Evolutionary conservation across 1,140 invertebrate genomes (phyloP), one percentile per base, ranked within the genome.

Genomic region (Brachionus calyciflorus): DNA sequence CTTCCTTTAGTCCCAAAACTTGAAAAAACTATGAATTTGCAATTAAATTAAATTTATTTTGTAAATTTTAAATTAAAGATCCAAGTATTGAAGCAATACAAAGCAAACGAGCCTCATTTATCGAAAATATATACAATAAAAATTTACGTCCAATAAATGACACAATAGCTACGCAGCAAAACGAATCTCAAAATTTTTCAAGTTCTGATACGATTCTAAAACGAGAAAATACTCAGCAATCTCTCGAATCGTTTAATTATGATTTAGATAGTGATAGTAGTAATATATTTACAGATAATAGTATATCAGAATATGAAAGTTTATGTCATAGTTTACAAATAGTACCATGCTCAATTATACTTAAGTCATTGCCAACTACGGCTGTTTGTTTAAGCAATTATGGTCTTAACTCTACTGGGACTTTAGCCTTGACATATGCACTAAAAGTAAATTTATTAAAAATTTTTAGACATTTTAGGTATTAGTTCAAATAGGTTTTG

Each of bases 91-190:
- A 73, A 24, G 69, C 69, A 2, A 65, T 73, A 12, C n/a, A 73
- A 24, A 37, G 12, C 12, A 73, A 49, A 28, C 44, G 69, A 21
- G 6, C 33, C 2, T 41, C 69, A 24, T 49, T 51, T 21, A 73
- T 73, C 12, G 69, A 73, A 30, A 73, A 73, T 73, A 51, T 73
- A n/a, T 73, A 73, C 24, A 73, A 49, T 14, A 26, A 24, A 51
- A 73, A 73, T 51, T 49, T 73, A 26, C 46, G 69, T 4, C 69
- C 69, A 30, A 26, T 73, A 7, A 57, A 12, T 24, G 51, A 49
- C 28, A 51, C 46, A 37, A 30, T 33, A 51, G 1, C 9, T 24
- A 12, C 9, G 2, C 46, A 51, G 40, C 46, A 73, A 40, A 33
- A 51, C 17, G 33, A 55, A 24, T 28, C 21, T 21, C 10, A 24